Base-by-base conservation (phyloP, 2,888 invertebrate genomes). In the Zygaena filipendulae region DNA sequence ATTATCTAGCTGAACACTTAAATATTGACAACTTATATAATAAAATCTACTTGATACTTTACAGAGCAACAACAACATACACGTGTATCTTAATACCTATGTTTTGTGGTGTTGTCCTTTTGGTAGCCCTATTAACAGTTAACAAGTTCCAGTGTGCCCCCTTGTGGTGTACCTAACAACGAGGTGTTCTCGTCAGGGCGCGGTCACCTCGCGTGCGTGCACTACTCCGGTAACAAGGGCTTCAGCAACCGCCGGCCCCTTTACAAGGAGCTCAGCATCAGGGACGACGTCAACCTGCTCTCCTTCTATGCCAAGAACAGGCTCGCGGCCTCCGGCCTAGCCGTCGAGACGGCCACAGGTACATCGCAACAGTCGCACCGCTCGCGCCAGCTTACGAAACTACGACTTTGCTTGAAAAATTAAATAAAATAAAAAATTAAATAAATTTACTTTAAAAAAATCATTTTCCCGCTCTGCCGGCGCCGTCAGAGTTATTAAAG, bases 241-340 rank as follows among this genome's bases (percentile, higher is more conserved):
- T 90, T 88, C 74, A 84, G 88, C 55, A 84, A 86, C 64, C 87
- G 92, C 57, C 83, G 86, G 56, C 86, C 90, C 38, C 86, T 88
- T 59, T 82, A 83, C 70, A 83, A 85, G 57, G 84, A 86, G 61
- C 87, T 91, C 53, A 90, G 89, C 71, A 85, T 92, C 66, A 87
- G 87, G 68, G 90, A 86, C 70, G 92, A 92, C 81, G 91, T 93
- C 68, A 90, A 90, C 61, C 86, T 91, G 55, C 84, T 92, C 60
- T 92, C 92, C 62, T 92, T 87, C 83, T 93, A 93, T 83, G 87
- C 88, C 77, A 89, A 88, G 82, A 88, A 90, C 71, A 84, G 88
- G 49, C 83, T 85, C 49, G 87, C 86, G 49, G 86, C 86, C 44
- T 82, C 82, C 52, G 79, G 79, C 27, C 59, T 81, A 42, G 74